A percentile compares a stretch with the other conserved stretches of the same genome.
Conservation (phyloP, 2,888 invertebrate genomes). For the Macrophya annulata region DNA sequence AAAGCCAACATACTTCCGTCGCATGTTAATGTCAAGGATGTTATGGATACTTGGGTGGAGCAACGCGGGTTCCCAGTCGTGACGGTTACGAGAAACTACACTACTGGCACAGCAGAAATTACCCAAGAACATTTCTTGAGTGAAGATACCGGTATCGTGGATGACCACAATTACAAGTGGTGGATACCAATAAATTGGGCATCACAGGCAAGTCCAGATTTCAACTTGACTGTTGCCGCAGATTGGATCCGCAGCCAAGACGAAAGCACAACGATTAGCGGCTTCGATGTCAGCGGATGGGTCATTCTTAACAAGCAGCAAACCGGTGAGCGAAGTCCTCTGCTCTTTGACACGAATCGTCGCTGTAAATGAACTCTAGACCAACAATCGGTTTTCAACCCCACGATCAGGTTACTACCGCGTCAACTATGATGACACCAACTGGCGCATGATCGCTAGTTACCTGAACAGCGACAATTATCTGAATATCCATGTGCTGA, state of each 20-base stretch:
- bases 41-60: slow-evolving; percentile 78
- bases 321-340: slow-evolving; percentile 59
- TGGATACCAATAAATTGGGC: slow-evolving; percentile 74
- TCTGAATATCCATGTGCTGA: slow-evolving; percentile 76
- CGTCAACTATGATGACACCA: slow-evolving; percentile 76
- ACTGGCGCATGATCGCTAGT: slow-evolving; percentile 74
- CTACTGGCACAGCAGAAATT: slow-evolving; percentile 60
- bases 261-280: slow-evolving; percentile 60
- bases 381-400: neutral
- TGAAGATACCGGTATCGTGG: slow-evolving; percentile 52
- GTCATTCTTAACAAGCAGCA: slow-evolving; percentile 78
- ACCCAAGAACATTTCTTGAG: slow-evolving; percentile 61
- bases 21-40: slow-evolving; percentile 63
- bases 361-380: slow-evolving; percentile 1
- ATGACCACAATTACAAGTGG: slow-evolving; percentile 64
- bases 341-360: slow-evolving; percentile 56
- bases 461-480: slow-evolving; percentile 72
- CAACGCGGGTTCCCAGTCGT: slow-evolving; percentile 79
- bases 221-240: slow-evolving; percentile 58
- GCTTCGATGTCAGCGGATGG: slow-evolving; percentile 73
- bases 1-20: slow-evolving; percentile 69
- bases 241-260: slow-evolving; percentile 63
- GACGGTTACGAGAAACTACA: slow-evolving; percentile 71
- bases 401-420: slow-evolving; percentile 73
- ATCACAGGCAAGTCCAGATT: slow-evolving; percentile 61